These are phyloP conservation scores for Catharus bicknelli DNA, from an alignment of 2,113 vertebrate species.

Conservation along the genomic window DNA sequence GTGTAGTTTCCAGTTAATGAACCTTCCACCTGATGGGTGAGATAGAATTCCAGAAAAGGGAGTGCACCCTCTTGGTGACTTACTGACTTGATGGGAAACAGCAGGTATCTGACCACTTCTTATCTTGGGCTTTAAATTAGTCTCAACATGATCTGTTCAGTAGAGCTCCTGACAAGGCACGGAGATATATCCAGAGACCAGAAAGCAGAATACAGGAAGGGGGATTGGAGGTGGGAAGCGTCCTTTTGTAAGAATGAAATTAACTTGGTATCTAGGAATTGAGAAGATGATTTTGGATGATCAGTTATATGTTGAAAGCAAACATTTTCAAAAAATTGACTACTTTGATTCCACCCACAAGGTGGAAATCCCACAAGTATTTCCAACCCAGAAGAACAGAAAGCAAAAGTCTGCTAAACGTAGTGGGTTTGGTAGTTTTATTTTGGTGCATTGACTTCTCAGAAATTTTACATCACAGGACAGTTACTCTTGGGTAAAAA, in stretches of 20 bases:
- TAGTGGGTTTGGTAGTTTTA: neutral
- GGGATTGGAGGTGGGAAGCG: rapidly evolving
- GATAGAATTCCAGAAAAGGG: neutral
- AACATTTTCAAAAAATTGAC: neutral
- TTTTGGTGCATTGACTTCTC: neutral
- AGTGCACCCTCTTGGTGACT: neutral
- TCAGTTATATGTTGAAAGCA: neutral
- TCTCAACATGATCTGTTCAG: neutral
- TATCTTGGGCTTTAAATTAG: neutral
- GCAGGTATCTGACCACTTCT: neutral
- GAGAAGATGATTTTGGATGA: neutral
- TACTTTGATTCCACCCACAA: neutral
- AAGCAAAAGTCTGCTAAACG: neutral
- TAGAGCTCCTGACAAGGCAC: neutral
- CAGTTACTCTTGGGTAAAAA: neutral
- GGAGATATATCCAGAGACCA: neutral
- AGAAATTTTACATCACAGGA: neutral
- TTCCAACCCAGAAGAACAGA: neutral
- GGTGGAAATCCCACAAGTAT: neutral
- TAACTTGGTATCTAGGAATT: neutral
- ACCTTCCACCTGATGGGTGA: neutral
- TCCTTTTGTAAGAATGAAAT: neutral
- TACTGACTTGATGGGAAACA: neutral
- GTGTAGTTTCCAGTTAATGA: neutral
- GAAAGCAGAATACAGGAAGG: neutral